Percentiles rank a stretch among this genome's conserved stretches.
Evolutionary conservation across 2,113 vertebrate species (phyloP).

Genomic region (Hippocampus guttulatus): DNA sequence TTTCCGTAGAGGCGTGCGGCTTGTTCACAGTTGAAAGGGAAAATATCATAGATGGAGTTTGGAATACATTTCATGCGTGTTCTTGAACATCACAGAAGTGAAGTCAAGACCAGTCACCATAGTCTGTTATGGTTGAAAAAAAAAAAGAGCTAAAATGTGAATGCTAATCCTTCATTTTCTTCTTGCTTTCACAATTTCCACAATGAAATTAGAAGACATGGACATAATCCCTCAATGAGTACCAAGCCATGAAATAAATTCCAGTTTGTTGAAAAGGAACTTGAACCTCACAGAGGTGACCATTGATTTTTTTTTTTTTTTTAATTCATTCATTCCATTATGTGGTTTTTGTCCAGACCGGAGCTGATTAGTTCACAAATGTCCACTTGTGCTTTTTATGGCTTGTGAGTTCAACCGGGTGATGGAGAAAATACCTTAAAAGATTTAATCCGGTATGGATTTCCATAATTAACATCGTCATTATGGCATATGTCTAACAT

Average conservation of each 20-base stretch:
- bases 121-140: constrained; percentile 28
- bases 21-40: background rate
- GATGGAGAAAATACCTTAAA: background rate
- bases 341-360: background rate
- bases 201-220: background rate
- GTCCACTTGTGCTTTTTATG: background rate
- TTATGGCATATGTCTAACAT: background rate
- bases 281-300: background rate
- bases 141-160: constrained; percentile 19
- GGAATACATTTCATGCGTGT: background rate
- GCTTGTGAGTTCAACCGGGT: background rate
- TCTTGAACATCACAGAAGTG: background rate
- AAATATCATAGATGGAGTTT: background rate
- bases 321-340: background rate
- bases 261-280: background rate
- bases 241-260: background rate
- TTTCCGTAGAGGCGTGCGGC: background rate
- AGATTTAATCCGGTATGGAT: background rate
- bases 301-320: background rate
- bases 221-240: background rate
- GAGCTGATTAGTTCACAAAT: background rate
- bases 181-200: background rate
- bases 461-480: background rate
- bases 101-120: background rate
- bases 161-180: constrained; percentile 11